Percentiles rank a stretch among this genome's conserved stretches.
phyloP scores from a whole-genome alignment of 1,140 invertebrate species.

The Drosophila lacteicornis region DNA sequence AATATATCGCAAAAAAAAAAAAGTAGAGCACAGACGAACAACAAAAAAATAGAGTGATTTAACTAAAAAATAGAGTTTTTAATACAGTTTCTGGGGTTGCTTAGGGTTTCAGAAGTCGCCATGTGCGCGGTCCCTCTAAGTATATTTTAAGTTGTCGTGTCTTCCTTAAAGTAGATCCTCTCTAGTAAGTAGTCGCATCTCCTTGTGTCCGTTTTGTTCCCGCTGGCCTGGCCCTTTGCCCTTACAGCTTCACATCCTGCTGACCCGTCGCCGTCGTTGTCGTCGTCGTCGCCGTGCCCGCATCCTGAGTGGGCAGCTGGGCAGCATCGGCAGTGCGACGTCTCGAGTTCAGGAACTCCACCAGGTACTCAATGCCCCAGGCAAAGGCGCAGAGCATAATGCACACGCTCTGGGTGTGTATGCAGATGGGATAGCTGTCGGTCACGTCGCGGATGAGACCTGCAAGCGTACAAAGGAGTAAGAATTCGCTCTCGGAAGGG shows the following conservation, averaged over 20 bases:
- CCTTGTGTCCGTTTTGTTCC: background rate
- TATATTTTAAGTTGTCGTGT: slow-evolving; percentile 14
- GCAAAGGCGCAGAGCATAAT: slow-evolving; percentile 88
- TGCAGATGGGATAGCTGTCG: slow-evolving; percentile 89
- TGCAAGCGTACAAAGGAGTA: slow-evolving; percentile 74
- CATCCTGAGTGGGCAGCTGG: slow-evolving; percentile 54
- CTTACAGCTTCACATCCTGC: slow-evolving; percentile 68
- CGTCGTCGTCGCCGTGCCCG: background rate
- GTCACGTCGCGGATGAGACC: slow-evolving; percentile 90
- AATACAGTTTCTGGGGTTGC: slow-evolving; percentile 35
- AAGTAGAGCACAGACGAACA: slow-evolving; percentile 5
- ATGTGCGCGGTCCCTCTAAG: slow-evolving; percentile 10
- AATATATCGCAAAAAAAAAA: slow-evolving; percentile 26
- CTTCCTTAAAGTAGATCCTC: slow-evolving; percentile 27
- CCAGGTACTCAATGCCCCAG: slow-evolving; percentile 89
- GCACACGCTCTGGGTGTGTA: slow-evolving; percentile 89
- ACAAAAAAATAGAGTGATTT: slow-evolving; percentile 23
- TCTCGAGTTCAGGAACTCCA: slow-evolving; percentile 72
- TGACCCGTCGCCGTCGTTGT: slow-evolving; percentile 14
- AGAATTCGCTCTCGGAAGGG: background rate
- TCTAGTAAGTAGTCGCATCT: slow-evolving; percentile 16
- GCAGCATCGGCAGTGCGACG: slow-evolving; percentile 67
- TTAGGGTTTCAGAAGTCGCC: background rate
- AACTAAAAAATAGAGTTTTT: slow-evolving; percentile 43
- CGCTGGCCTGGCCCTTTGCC: slow-evolving; percentile 6